A percentile compares a stretch with the other conserved stretches of the same genome.
Conservation (phyloP, 2,888 invertebrate species). For the Tipula unca region DNA sequence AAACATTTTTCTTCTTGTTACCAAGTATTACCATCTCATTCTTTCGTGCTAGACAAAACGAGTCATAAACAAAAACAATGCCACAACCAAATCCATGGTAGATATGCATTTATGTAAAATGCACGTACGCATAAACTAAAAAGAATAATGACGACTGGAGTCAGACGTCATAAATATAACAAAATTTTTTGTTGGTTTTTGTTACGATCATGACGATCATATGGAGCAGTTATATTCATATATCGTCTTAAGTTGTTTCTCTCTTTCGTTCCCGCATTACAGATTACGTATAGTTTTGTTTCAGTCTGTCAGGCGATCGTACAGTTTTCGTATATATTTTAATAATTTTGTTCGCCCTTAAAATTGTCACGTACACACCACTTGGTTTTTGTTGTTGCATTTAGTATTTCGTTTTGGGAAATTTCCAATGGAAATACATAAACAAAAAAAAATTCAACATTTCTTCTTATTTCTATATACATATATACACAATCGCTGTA, state of each 20-base stretch:
- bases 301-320: not conserved
- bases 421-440: not conserved
- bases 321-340: not conserved
- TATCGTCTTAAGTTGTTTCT: not conserved
- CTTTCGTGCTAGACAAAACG: not conserved
- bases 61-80: not conserved
- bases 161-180: not conserved
- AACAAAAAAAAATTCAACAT: not conserved
- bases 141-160: not conserved
- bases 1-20: not conserved
- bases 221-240: not conserved
- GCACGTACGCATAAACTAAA: not conserved
- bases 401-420: not conserved
- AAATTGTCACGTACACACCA: not conserved
- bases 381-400: not conserved
- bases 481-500: not conserved
- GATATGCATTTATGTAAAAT: not conserved
- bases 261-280: not conserved
- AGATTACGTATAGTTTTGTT: not conserved
- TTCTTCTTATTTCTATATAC: not conserved
- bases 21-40: not conserved
- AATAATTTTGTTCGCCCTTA: not conserved
- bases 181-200: not conserved
- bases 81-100: not conserved
- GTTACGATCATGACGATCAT: not conserved